Evolutionary conservation across 2,888 invertebrate genomes (phyloP), one percentile per base, ranked within the genome.

Genomic region (Ormyrus nitidulus): DNA sequence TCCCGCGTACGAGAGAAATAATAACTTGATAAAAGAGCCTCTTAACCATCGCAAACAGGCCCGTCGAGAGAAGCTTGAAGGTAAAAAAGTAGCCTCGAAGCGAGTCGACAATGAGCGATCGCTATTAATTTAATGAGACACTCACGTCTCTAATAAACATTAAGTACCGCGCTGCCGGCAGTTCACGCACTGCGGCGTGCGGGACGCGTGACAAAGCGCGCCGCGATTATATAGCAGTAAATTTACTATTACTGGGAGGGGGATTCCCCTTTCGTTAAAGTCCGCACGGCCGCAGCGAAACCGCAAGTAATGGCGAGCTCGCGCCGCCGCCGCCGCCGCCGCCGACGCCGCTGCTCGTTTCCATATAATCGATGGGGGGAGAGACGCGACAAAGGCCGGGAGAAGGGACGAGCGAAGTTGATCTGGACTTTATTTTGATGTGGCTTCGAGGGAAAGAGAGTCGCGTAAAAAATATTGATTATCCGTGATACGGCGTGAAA

Each of bases 251-350:
- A 72, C 72, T 8, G 68, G 53, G 61, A 53, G 13, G 62, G 53
- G 61, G 59, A 49, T 68, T 64, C 77, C 56, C 73, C 64, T 73
- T 75, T 80, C 58, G 68, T 66, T 76, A 71, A 65, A 69, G 77
- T 77, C 77, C 51, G 69, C 69, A 70, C 44, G 11, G 70, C 68
- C 71, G 8, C 76, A 62, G 68, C 72, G 66, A 72, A 77, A 81
- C 81, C 81, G 56, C 81, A 77, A 77, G 80, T 80, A 80, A 81
- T 81, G 74, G 81, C 74, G 70, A 59, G 72, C 70, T 34, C 64
- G 68, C 19, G 13, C 54, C 34, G 34, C 34, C 34, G 34, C 34
- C 51, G 68, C 66, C 51, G 68, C 66, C 51, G 58, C 80, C 13
- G 13, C 54, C 34, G 34, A 2, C 34, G 34, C 34, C 51, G 68